phyloP scores from a whole-genome alignment of 2,888 invertebrate species.

The Ophioninae sp. region DNA sequence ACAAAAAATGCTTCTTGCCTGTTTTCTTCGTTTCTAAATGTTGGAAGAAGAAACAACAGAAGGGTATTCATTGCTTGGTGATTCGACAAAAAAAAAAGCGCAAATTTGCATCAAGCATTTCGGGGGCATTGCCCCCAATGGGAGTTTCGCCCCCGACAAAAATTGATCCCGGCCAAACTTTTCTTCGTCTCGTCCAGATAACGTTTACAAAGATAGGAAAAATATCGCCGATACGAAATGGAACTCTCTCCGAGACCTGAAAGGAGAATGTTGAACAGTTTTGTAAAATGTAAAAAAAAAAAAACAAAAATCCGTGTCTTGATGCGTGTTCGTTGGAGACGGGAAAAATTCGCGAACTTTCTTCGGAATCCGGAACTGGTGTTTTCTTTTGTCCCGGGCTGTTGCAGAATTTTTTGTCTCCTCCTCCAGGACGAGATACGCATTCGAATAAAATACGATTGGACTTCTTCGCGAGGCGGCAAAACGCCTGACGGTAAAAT shows the following conservation, averaged over 20 bases:
- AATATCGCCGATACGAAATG: neutral
- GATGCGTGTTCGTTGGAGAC: neutral
- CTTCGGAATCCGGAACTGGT: conserved; percentile 36
- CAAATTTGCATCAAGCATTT: too few species aligned
- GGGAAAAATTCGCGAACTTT: conserved; percentile 55
- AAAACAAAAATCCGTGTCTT: neutral
- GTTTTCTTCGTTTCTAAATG: conserved; percentile 13
- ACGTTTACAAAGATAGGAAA: conserved; percentile 39
- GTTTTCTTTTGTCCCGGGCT: conserved; percentile 47
- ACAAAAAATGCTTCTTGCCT: too few species aligned
- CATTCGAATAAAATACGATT: conserved; percentile 69
- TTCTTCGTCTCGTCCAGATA: conserved; percentile 43
- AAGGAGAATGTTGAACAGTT: neutral
- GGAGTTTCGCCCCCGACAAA: conserved; percentile 33
- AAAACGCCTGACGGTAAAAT: conserved; percentile 66
- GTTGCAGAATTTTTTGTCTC: conserved; percentile 21
- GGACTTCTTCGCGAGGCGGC: conserved; percentile 63
- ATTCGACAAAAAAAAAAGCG: conserved; percentile 8
- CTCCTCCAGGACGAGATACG: conserved; percentile 37
- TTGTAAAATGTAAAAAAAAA: neutral
- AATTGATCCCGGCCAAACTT: conserved; percentile 50
- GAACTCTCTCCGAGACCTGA: neutral
- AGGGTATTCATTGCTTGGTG: conserved; percentile 5
- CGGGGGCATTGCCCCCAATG: conserved; percentile 18
- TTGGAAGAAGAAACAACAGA: neutral